Percentiles rank a stretch among this genome's conserved stretches.
Conservation (phyloP, 2,797 vertebrate species). For the Helarctos malayanus region DNA sequence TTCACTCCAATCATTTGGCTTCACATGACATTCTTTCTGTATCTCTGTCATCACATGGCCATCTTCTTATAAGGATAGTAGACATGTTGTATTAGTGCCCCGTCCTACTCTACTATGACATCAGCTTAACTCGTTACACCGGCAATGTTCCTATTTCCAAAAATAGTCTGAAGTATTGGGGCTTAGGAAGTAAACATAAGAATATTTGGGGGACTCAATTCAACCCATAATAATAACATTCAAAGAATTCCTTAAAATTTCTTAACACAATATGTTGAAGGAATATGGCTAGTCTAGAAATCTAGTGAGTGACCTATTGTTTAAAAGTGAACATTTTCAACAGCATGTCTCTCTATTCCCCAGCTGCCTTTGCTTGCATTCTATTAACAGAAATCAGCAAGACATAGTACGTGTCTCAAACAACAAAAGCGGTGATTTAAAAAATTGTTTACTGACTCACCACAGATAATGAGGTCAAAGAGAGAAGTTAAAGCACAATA, state of each 20-base stretch:
- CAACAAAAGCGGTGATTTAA: conserved; percentile 49
- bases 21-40: not conserved
- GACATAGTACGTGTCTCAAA: not conserved
- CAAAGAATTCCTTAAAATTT: conserved; percentile 14
- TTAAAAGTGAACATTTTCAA: conserved; percentile 10
- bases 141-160: not conserved
- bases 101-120: not conserved
- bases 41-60: not conserved
- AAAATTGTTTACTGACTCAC: conserved; percentile 68
- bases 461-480: conserved; percentile 70
- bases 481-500: not conserved
- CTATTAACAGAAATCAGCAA: conserved; percentile 42
- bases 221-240: not conserved
- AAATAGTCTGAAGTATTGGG: not conserved
- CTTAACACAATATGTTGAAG: not conserved
- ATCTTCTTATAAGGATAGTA: not conserved
- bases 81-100: not conserved
- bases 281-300: not conserved
- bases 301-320: not conserved
- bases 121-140: not conserved
- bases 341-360: not conserved
- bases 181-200: not conserved
- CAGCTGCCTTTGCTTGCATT: not conserved
- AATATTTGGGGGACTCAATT: not conserved
- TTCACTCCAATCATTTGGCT: not conserved